phyloP scores from a whole-genome alignment of 2,888 invertebrate genomes.

The Melikaiella ostensackeni region DNA sequence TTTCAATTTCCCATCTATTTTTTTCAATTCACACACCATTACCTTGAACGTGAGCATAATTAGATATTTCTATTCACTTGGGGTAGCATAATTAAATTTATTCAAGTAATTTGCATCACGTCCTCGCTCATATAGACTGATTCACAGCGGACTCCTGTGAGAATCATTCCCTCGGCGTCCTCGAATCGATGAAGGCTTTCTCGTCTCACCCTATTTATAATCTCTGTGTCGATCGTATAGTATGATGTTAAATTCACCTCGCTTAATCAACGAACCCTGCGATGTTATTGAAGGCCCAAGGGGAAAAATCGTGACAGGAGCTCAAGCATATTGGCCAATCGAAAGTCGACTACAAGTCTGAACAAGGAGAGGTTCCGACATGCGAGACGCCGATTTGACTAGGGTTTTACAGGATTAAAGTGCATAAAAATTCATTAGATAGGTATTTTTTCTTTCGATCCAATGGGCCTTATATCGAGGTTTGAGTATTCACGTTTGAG shows the following conservation, averaged over 20 bases:
- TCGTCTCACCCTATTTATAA: conserved; percentile 32
- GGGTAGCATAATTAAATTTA: conserved; percentile 34
- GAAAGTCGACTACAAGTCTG: background rate
- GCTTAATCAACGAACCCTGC: background rate
- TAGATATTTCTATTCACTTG: conserved; percentile 12
- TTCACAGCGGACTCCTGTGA: conserved; percentile 27
- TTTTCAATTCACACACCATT: conserved; percentile 23
- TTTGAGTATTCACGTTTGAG: too few relatives aligned
- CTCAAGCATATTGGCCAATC: background rate
- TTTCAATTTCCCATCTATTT: background rate
- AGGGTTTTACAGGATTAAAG: too few relatives aligned
- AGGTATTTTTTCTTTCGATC: too few relatives aligned
- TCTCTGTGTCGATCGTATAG: conserved; percentile 27
- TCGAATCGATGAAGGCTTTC: conserved; percentile 32
- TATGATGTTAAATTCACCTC: conserved; percentile 34
- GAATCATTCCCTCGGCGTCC: conserved; percentile 19
- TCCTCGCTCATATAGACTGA: conserved; percentile 29
- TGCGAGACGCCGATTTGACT: too few relatives aligned
- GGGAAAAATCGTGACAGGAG: background rate
- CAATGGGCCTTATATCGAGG: too few relatives aligned
- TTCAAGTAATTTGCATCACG: conserved; percentile 38
- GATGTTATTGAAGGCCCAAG: background rate
- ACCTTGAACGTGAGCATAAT: conserved; percentile 27
- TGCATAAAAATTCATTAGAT: too few relatives aligned
- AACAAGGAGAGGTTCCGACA: too few relatives aligned